Base-by-base conservation (phyloP, 1,140 invertebrate species). In the Macrobrachium rosenbergii region DNA sequence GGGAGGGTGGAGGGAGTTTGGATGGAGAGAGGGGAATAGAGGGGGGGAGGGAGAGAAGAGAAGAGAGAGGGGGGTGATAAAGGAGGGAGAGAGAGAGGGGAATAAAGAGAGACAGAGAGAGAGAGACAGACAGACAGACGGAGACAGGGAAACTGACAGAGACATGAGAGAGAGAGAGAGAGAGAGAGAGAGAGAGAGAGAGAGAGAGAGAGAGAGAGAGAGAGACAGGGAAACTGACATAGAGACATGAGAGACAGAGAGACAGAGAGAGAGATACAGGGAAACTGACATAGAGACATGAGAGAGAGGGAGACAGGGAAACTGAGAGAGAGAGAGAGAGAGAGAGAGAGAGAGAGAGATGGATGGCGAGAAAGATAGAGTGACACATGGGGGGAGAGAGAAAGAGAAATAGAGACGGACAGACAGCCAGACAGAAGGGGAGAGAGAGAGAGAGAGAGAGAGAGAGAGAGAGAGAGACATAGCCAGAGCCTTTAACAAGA, bases 1-100 rank as follows among this genome's bases (percentile, higher is more conserved):
- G 0, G 76, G 43, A n/a, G n/a, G n/a, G n/a, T n/a, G n/a, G n/a
- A n/a, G n/a, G n/a, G n/a, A n/a, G n/a, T n/a, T n/a, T n/a, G n/a
- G n/a, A n/a, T n/a, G n/a, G 76, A n/a, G 76, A 78, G 76, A 52
- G 76, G 14, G 76, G 5, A 28, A 78, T 17, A n/a, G 76, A 78
- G 76, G 5, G 43, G 43, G 76, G 5, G 76, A 78, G 76, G 5
- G 76, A 78, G 76, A n/a, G 43, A 52, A 28, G 5, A 28, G 43
- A 28, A n/a, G 43, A 78, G 43, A n/a, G 43, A 52, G n/a, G 5
- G 76, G 14, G 43, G n/a, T n/a, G n/a, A n/a, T n/a, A 52, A 12
- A n/a, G 37, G 76, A 52, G 76, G 43, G 76, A n/a, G 43, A 78
- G 43, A n/a, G 43, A 52, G n/a, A 52, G 76, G 14, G 43, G n/a